Base-by-base conservation (phyloP, 2,113 vertebrate genomes). In the Sapayoa aenigma region DNA sequence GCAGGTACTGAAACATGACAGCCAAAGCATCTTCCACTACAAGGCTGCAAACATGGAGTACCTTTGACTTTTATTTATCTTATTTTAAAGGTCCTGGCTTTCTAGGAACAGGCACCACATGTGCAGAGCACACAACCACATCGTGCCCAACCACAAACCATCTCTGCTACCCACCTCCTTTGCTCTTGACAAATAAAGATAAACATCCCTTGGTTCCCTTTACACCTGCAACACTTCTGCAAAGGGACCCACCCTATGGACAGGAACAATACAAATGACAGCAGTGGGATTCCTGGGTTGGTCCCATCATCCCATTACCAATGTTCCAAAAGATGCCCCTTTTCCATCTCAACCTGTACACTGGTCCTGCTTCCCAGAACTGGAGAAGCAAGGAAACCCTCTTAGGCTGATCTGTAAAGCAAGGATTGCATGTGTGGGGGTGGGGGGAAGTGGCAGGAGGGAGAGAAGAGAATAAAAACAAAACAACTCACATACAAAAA, bases 391-490 rank as follows among this genome's bases (percentile, higher is more conserved):
- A 63, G 75, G 30, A 59, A 63, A 41, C 5, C 41, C 50, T 13
- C 35, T 14, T 2, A 35, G 30, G 35, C 7, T 59, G 75, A 42
- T 12, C 14, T 35, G 7, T 41, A 49, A 52, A 30, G 21, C n/a
- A 25, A 71, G 44, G 19, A 53, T 20, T 2, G 17, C 0, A 1
- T 22, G 25, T 5, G 0, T 23, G 23, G 24, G 42, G 35, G 79
- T 27, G 9, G 50, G 50, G 37, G 4, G 3, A 53, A 44, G 66
- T 0, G 6, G 46, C 6, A 39, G 33, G 83, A 72, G 44, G 35
- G 77, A 67, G 19, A 28, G 49, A 66, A 47, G 17, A 84, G 56
- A 53, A 77, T 11, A 66, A 75, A 80, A 93, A n/a, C 30, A 76
- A 72, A 15, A 33, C 30, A 41, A 68, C 39, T 44, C 30, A 44